Evolutionary conservation across 2,797 vertebrate species (phyloP).

Genomic region (Pelodytes ibericus): DNA sequence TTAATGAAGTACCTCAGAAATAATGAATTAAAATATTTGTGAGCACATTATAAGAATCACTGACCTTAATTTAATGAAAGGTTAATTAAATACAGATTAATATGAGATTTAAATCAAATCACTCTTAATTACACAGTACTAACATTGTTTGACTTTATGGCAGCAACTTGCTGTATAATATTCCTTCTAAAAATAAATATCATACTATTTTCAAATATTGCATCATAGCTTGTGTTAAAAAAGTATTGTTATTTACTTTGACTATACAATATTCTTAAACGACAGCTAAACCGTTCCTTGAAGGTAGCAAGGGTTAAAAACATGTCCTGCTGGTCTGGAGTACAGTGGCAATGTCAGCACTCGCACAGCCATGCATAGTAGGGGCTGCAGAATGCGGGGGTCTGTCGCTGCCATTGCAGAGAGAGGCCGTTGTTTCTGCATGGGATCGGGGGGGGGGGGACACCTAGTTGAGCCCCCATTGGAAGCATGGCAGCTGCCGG

Average conservation of each 20-base stretch:
- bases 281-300: too few relatives aligned
- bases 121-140: conserved; percentile 26
- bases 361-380: too few relatives aligned
- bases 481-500: too few relatives aligned
- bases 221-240: not conserved
- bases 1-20: not conserved
- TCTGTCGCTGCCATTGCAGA: too few relatives aligned
- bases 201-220: not conserved
- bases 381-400: too few relatives aligned
- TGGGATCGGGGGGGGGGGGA: too few relatives aligned
- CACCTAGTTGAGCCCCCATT: too few relatives aligned
- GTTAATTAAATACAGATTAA: conserved; percentile 37
- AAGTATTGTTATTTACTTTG: not conserved
- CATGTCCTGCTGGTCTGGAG: too few relatives aligned
- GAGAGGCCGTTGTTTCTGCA: too few relatives aligned
- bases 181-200: conserved; percentile 5
- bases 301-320: too few relatives aligned
- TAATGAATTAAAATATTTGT: conserved; percentile 31
- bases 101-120: conserved; percentile 30
- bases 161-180: not conserved
- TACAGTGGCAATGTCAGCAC: too few relatives aligned
- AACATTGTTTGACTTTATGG: conserved; percentile 13
- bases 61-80: conserved; percentile 39
- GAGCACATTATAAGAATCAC: conserved; percentile 16
- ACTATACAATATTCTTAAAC: too few relatives aligned